Conservation (phyloP, 2,888 invertebrate species). For the Volucella bombylans region DNA sequence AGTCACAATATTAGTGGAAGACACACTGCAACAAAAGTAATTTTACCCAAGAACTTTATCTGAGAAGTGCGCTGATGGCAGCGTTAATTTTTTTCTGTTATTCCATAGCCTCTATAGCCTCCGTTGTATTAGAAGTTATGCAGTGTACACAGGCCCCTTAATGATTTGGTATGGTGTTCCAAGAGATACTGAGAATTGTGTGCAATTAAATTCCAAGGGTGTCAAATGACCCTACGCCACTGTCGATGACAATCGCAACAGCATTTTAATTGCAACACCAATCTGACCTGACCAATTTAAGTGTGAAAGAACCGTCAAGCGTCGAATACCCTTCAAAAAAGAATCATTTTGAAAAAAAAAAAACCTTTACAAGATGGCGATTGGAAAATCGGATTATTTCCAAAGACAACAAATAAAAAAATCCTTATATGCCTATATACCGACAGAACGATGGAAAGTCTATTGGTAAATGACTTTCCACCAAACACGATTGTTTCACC, state of each 20-base stretch:
- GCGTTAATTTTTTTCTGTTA: conserved; percentile 42
- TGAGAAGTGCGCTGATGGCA: conserved; percentile 44
- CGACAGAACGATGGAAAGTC: conserved; percentile 10
- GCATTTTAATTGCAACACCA: not conserved
- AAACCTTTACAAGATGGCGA: conserved; percentile 60
- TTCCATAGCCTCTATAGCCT: conserved; percentile 60
- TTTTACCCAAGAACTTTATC: conserved; percentile 54
- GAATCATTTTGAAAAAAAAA: not conserved
- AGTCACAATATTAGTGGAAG: not conserved
- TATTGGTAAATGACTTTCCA: conserved; percentile 45
- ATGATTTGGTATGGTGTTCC: conserved; percentile 11
- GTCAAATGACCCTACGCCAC: conserved; percentile 40
- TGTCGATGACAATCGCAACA: conserved; percentile 5
- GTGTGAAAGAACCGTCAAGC: conserved; percentile 1
- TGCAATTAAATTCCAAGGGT: conserved; percentile 44
- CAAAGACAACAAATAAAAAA: conserved; percentile 13
- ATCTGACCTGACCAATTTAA: not conserved
- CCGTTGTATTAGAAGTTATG: conserved; percentile 53
- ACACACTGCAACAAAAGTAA: conserved; percentile 43
- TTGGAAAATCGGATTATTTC: conserved; percentile 27
- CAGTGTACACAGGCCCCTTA: not conserved
- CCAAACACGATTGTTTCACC: conserved; percentile 58
- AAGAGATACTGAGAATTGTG: conserved; percentile 54
- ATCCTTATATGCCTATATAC: not conserved
- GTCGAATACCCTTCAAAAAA: not conserved